Conservation (phyloP, 2,888 invertebrate species). For the Brassicogethes aeneus region DNA sequence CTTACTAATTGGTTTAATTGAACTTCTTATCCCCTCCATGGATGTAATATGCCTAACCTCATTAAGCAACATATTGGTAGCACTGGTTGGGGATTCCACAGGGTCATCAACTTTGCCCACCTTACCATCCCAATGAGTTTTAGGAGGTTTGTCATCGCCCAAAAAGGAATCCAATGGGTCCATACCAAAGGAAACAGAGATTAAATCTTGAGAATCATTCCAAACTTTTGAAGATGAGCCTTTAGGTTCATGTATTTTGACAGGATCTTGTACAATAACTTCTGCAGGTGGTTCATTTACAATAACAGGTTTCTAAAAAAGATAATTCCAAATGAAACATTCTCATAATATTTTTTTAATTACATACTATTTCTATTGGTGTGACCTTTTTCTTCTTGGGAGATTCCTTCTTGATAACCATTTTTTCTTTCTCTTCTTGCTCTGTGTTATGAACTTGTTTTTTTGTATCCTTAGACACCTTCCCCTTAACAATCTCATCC, state of each 20-base stretch:
- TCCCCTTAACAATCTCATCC: too few species aligned
- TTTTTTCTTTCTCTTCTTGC: too few species aligned
- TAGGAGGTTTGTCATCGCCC: background rate
- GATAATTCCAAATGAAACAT: too few species aligned
- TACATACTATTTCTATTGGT: too few species aligned
- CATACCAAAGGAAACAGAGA: slow-evolving; percentile 53
- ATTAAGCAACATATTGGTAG: slow-evolving; percentile 24
- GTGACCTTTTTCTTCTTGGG: too few species aligned
- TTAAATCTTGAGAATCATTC: slow-evolving; percentile 52
- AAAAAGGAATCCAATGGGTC: slow-evolving; percentile 47
- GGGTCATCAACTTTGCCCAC: slow-evolving; percentile 14
- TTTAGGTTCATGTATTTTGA: slow-evolving; percentile 43
- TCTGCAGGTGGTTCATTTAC: too few species aligned
- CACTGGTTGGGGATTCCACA: slow-evolving; percentile 14
- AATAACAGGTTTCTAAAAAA: too few species aligned
- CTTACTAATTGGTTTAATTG: slow-evolving; percentile 31
- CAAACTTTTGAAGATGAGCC: slow-evolving; percentile 43
- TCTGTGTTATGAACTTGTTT: too few species aligned
- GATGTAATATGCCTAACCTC: slow-evolving; percentile 28
- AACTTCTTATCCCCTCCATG: slow-evolving; percentile 30
- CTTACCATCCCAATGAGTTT: background rate
- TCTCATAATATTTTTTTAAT: too few species aligned
- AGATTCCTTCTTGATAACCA: too few species aligned
- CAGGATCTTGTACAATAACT: too few species aligned
- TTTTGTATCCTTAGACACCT: too few species aligned